phyloP scores from a whole-genome alignment of 2,888 invertebrate species.

The Sphinx pinastri region DNA sequence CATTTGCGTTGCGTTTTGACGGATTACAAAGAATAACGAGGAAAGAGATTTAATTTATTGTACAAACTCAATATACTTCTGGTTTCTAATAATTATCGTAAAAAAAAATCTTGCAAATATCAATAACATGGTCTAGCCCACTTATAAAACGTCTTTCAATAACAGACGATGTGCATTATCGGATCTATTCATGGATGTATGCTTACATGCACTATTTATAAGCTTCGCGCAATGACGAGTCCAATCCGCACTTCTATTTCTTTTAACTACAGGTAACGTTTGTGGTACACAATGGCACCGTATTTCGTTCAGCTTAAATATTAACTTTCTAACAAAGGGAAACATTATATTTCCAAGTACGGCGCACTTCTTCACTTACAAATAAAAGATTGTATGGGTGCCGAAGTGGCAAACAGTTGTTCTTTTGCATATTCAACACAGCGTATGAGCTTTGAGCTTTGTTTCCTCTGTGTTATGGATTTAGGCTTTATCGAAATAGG shows the following conservation, averaged over 20 bases:
- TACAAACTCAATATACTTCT: background rate
- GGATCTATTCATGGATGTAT: conserved; percentile 59
- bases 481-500: conserved; percentile 15
- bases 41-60: background rate
- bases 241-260: conserved; percentile 67
- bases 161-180: conserved; percentile 42
- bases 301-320: conserved; percentile 80
- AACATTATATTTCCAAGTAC: conserved; percentile 81
- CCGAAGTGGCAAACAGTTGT: conserved; percentile 82
- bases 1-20: background rate
- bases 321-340: conserved; percentile 79
- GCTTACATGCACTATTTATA: conserved; percentile 66
- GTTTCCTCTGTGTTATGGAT: conserved; percentile 8
- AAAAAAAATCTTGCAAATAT: conserved; percentile 46
- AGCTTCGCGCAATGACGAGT: conserved; percentile 35
- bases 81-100: background rate
- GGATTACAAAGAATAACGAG: background rate
- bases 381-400: conserved; percentile 79
- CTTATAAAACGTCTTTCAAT: conserved; percentile 63
- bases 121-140: conserved; percentile 72
- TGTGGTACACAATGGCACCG: conserved; percentile 68
- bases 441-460: conserved; percentile 2
- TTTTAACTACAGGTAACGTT: conserved; percentile 75
- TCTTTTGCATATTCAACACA: conserved; percentile 46
- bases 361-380: conserved; percentile 80